Evolutionary conservation across 2,797 vertebrate species (phyloP).

Genomic region (Schizopygopsis malacanthus): DNA sequence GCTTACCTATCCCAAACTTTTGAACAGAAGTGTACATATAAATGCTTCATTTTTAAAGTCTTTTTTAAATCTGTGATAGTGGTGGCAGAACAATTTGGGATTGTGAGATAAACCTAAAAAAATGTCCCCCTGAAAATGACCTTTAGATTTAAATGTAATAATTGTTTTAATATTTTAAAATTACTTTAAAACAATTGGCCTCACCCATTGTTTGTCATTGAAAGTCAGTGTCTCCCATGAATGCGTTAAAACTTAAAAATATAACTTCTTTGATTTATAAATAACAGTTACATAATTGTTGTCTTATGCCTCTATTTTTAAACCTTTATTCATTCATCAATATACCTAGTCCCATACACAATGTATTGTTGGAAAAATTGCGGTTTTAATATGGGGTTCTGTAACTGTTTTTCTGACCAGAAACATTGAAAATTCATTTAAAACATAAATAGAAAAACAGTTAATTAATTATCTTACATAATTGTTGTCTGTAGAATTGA

Average conservation of each 20-base stretch:
- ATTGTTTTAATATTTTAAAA: not conserved
- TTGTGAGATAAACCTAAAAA: no score
- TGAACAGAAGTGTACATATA: no score
- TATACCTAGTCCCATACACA: not conserved
- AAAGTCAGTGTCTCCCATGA: not conserved
- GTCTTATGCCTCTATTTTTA: slow-evolving; percentile 2
- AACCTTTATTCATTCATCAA: not conserved
- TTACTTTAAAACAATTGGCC: not conserved
- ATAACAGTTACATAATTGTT: not conserved
- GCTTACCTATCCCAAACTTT: no score
- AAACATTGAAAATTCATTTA: not conserved
- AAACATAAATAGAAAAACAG: not conserved
- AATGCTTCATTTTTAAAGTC: no score
- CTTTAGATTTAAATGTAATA: not conserved
- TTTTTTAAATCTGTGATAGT: no score
- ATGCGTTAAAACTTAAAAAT: not conserved
- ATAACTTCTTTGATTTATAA: not conserved
- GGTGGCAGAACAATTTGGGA: no score
- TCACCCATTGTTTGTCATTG: not conserved
- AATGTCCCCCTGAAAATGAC: not conserved
- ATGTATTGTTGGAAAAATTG: not conserved
- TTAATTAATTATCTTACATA: not conserved
- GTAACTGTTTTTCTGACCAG: not conserved
- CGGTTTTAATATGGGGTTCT: not conserved
- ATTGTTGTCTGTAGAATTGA: no score